These are phyloP conservation scores for Drosophila ezoana DNA, from an alignment of 2,888 invertebrate species.

Conservation along the genomic window DNA sequence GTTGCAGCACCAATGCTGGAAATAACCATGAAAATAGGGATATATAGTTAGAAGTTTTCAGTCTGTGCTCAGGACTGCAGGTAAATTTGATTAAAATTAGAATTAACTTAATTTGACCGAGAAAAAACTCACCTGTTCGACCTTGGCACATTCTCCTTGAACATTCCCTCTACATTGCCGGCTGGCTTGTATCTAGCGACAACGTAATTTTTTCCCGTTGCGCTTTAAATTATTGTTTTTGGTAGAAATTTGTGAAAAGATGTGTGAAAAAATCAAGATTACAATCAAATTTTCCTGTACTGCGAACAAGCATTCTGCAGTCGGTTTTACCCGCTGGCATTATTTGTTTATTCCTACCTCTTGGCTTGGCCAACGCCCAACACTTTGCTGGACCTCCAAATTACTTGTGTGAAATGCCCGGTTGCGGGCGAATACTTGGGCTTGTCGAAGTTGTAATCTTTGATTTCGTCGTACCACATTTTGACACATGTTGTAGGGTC, in stretches of 20 bases:
- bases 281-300: too few species aligned
- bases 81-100: too few species aligned
- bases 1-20: too few species aligned
- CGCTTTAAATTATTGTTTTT: background rate
- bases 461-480: slow-evolving; percentile 91
- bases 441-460: slow-evolving; percentile 88
- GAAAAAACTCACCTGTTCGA: background rate
- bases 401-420: slow-evolving; percentile 93
- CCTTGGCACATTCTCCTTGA: slow-evolving; percentile 31
- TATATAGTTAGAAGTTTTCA: too few species aligned
- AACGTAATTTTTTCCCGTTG: background rate
- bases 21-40: too few species aligned
- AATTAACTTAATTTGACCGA: too few species aligned
- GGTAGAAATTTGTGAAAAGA: too few species aligned
- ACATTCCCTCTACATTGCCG: slow-evolving; percentile 33
- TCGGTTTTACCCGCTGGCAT: too few species aligned
- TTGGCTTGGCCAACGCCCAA: slow-evolving; percentile 87
- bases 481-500: slow-evolving; percentile 85
- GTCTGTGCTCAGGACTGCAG: too few species aligned
- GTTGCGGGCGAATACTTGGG: slow-evolving; percentile 87
- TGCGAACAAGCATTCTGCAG: too few species aligned
- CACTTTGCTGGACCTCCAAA: slow-evolving; percentile 90
- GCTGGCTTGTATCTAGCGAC: slow-evolving; percentile 20
- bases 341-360: too few species aligned
- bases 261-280: too few species aligned